A percentile compares a stretch with the other conserved stretches of the same genome.
Conservation (phyloP, 1,140 invertebrate species). For the Pygmarrhopalites habei region DNA sequence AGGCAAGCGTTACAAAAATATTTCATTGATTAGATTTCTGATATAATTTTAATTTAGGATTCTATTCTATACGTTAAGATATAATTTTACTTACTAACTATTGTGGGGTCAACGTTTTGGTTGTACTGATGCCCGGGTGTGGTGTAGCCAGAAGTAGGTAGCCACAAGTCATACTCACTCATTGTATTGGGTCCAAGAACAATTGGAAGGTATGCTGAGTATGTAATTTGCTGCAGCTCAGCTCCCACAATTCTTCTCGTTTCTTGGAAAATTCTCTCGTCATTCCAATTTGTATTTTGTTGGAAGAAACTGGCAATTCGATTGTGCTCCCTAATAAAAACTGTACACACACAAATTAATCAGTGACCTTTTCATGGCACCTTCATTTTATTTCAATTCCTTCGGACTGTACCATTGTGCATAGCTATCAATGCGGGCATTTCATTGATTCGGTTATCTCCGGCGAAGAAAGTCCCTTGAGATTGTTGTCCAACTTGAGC, state of each 20-base stretch:
- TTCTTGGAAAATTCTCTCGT: constrained; percentile 27
- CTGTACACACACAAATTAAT: not conserved
- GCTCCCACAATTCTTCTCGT: constrained; percentile 66
- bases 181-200: constrained; percentile 55
- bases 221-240: constrained; percentile 78
- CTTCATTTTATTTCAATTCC: too few relatives aligned
- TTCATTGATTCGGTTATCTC: constrained; percentile 47
- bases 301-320: constrained; percentile 29
- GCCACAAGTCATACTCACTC: constrained; percentile 51
- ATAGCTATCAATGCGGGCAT: constrained; percentile 49
- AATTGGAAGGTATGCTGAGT: constrained; percentile 78
- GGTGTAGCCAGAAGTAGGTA: constrained; percentile 54
- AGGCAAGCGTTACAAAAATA: too few relatives aligned
- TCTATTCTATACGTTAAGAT: too few relatives aligned
- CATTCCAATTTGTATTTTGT: not conserved
- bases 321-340: constrained; percentile 38
- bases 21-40: too few relatives aligned
- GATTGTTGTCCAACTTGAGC: not conserved
- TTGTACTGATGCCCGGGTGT: constrained; percentile 67
- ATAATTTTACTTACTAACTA: too few relatives aligned
- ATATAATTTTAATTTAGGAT: too few relatives aligned
- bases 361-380: too few relatives aligned
- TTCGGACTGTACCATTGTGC: constrained; percentile 37
- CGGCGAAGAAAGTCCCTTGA: constrained; percentile 32
- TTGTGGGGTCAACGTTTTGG: constrained; percentile 62